Percentiles rank a stretch among this genome's conserved stretches.
Conservation (phyloP, 2,113 vertebrate species). For the Lagopus leucura region DNA sequence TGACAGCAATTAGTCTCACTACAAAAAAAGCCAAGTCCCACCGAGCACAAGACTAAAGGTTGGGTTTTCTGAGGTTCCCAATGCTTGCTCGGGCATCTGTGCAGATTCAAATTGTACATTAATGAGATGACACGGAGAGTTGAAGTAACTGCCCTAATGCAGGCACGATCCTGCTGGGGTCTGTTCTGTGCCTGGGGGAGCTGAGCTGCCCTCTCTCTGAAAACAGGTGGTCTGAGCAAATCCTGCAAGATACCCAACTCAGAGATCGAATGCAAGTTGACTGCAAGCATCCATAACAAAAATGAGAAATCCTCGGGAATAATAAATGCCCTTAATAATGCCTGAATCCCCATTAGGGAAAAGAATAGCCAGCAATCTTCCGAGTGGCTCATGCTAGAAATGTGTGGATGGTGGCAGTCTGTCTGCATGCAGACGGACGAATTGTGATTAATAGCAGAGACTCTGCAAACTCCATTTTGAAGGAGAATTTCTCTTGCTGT, state of each 20-base stretch:
- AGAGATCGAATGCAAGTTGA: not conserved
- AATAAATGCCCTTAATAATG: not conserved
- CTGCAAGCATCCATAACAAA: not conserved
- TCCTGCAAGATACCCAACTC: not conserved
- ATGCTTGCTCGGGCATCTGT: conserved; percentile 3
- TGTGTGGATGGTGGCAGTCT: not conserved
- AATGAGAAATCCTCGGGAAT: not conserved
- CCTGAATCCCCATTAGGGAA: not conserved
- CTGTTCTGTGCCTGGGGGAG: not conserved
- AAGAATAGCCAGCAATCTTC: not conserved
- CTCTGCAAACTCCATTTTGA: not conserved
- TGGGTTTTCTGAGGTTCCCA: conserved; percentile 20
- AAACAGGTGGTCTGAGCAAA: conserved; percentile 22
- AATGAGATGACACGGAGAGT: conserved; percentile 18
- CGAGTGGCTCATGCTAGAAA: not conserved
- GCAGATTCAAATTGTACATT: not conserved
- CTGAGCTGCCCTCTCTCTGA: not conserved
- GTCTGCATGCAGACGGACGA: not conserved
- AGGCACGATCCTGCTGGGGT: not conserved
- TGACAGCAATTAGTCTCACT: conserved; percentile 54
- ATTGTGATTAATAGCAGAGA: not conserved
- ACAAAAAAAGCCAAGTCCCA: conserved; percentile 9
- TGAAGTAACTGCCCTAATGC: not conserved
- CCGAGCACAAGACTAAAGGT: not conserved
- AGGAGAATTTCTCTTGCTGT: not conserved